Evolutionary conservation across 2,113 vertebrate genomes (phyloP).

Genomic region (Poecile atricapillus): DNA sequence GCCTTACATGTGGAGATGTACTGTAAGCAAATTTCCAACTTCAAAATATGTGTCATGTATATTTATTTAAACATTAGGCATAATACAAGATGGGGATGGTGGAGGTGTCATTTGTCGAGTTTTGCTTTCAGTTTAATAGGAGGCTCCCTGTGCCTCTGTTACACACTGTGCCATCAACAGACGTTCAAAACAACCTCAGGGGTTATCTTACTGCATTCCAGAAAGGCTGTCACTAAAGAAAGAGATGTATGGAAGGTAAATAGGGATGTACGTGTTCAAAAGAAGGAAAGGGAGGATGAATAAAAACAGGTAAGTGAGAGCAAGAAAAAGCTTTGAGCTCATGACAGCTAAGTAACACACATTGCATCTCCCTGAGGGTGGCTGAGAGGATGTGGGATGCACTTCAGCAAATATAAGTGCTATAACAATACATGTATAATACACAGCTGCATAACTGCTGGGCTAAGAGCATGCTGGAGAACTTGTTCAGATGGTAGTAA

Average conservation of each 20-base stretch:
- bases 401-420: neutral
- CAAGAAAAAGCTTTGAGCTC: neutral
- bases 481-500: neutral
- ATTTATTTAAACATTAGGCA: neutral
- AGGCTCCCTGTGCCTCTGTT: neutral
- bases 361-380: neutral
- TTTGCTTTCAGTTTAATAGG: neutral
- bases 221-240: neutral
- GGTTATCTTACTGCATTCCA: neutral
- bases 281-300: neutral
- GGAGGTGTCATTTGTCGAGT: neutral
- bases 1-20: neutral
- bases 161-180: accelerated
- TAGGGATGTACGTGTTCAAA: accelerated
- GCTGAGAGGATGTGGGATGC: neutral
- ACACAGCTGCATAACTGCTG: neutral
- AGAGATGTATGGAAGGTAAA: neutral
- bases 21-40: neutral
- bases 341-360: neutral
- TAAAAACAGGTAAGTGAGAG: neutral
- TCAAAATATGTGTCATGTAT: neutral
- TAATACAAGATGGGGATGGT: accelerated
- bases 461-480: neutral
- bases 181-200: neutral
- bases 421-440: neutral